Evolutionary conservation across 2,888 invertebrate species (phyloP).

Genomic region (Cancer borealis): DNA sequence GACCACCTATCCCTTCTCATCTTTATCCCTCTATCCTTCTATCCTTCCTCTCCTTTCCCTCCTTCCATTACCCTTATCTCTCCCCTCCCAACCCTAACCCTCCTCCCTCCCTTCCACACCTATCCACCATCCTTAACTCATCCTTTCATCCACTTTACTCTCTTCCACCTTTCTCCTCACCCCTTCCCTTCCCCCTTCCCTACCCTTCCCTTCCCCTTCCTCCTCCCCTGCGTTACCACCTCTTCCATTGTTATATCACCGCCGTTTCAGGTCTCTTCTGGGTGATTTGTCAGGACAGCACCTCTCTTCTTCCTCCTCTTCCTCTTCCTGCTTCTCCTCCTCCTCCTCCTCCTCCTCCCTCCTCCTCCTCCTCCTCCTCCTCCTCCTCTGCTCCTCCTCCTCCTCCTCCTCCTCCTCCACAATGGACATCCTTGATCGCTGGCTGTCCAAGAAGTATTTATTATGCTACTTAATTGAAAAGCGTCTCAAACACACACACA

Average conservation of each 20-base stretch:
- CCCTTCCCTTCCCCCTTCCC: neutral
- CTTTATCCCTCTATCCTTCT: neutral
- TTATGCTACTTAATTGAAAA: neutral
- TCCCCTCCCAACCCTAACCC: neutral
- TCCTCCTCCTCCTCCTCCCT: neutral
- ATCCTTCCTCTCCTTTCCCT: neutral
- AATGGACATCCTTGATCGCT: neutral
- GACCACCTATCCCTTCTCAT: neutral
- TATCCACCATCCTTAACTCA: neutral
- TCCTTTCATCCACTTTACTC: neutral
- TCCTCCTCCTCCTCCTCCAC: neutral
- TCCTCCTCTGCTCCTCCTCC: neutral
- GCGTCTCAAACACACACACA: too few species aligned
- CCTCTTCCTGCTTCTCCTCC: too few species aligned
- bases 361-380: neutral
- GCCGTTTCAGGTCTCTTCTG: neutral
- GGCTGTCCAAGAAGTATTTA: conserved; percentile 23
- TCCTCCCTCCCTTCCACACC: neutral
- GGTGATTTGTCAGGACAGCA: neutral
- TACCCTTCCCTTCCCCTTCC: neutral
- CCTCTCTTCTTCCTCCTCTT: neutral
- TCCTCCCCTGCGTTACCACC: neutral
- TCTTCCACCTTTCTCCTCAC: neutral
- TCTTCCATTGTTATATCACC: too few species aligned
- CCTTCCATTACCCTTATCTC: neutral